Evolutionary conservation across 2,113 vertebrate species (phyloP), one percentile per base, ranked within the genome.

Genomic region (Phaetusa simplex): DNA sequence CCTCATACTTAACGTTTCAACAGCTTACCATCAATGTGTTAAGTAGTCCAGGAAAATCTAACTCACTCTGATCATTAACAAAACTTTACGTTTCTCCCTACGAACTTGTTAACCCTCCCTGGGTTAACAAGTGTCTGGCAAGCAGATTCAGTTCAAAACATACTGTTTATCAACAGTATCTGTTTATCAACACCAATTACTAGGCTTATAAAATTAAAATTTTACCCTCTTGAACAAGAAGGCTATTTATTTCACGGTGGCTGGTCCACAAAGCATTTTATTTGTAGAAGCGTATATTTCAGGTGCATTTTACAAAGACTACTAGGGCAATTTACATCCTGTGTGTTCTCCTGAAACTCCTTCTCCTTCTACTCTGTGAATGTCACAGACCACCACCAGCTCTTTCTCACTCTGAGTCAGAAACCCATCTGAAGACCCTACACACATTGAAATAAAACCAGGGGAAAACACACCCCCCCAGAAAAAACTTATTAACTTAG

Each of bases 401-500:
- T 58, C 29, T 18, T 86, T 58, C 36, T 72, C 32, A 40, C 7
- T 20, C 19, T 52, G 14, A 42, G 13, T 47, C 40, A 93, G 40
- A 82, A 92, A 67, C 16, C 8, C 4, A 8, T 8, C 4, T 17
- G 43, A 95, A 55, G 17, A 49, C 21, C 13, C 38, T 32, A 55
- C 5, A 73, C 3, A 73, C 36, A 11, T 0, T 43, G 45, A 77
- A 80, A 72, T 34, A 81, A 90, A 88, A 62, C 6, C 16, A 61
- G 8, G 6, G 32, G 6, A 12, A 43, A 59, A 47, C 13, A 40
- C 2, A 14, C 8, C 3, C 5, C 8, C 11, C 14, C 6, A 2
- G 18, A 19, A 6, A 38, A 53, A 16, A 2, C 5, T 5, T 19
- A 50, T 2, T 29, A 38, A 64, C n/a, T 78, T 16, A 66, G 21